Conservation (phyloP, 2,797 vertebrate species). For the Podarcis siculus region DNA sequence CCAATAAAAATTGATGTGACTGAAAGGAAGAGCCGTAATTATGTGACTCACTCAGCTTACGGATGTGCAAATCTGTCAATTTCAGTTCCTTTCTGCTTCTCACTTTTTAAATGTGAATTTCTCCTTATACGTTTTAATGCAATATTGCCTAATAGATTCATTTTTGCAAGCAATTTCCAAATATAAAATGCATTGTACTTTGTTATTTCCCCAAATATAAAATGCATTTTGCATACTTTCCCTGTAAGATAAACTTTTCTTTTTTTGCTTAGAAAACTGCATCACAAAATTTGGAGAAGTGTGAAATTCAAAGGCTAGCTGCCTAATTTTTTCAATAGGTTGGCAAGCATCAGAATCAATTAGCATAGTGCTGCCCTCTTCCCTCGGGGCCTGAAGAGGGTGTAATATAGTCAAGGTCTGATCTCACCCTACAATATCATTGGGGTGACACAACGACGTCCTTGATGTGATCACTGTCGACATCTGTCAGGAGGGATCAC, state of each 20-base stretch:
- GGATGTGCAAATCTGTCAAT: not conserved
- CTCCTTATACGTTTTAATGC: too few relatives aligned
- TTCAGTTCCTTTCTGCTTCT: too few relatives aligned
- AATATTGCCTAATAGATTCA: too few relatives aligned
- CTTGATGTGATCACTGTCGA: constrained; percentile 72
- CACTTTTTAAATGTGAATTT: too few relatives aligned
- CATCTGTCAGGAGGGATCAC: constrained; percentile 73
- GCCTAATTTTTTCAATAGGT: not conserved
- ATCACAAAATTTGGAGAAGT: too few relatives aligned
- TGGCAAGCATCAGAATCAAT: constrained; percentile 59
- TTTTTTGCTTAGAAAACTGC: too few relatives aligned
- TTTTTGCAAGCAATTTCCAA: too few relatives aligned
- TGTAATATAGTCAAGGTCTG: constrained; percentile 71
- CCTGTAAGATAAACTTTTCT: too few relatives aligned
- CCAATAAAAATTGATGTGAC: not conserved
- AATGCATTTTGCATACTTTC: too few relatives aligned
- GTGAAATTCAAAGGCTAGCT: too few relatives aligned
- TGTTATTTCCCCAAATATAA: too few relatives aligned
- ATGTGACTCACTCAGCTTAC: accelerated
- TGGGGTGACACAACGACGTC: constrained; percentile 70
- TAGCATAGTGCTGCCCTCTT: constrained; percentile 55
- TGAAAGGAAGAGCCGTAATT: not conserved
- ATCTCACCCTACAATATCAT: constrained; percentile 60
- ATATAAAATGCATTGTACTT: too few relatives aligned
- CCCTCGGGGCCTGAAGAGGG: constrained; percentile 50